These are phyloP conservation scores for Numenius phaeopus DNA, from an alignment of 2,797 vertebrate species.

Conservation along the genomic window DNA sequence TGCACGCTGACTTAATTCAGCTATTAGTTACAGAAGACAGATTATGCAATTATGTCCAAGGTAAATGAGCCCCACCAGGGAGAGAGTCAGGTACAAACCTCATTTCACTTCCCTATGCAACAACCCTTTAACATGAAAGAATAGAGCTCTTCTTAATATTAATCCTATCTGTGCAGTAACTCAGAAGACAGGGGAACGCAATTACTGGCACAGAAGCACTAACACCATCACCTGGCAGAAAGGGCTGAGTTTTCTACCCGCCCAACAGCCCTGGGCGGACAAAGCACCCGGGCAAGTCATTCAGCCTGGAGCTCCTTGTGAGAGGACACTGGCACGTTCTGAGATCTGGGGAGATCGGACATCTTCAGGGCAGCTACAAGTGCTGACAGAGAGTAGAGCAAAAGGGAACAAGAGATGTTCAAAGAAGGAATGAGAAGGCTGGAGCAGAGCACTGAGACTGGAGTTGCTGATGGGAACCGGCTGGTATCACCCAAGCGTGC, in stretches of 20 bases:
- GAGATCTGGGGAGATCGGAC: background rate
- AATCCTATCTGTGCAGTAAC: background rate
- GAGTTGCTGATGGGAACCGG: accelerated
- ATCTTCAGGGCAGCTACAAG: background rate
- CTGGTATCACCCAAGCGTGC: background rate
- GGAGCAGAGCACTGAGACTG: accelerated
- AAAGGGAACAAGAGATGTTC: background rate
- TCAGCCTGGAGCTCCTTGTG: accelerated
- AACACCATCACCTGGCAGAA: background rate
- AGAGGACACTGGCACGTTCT: background rate
- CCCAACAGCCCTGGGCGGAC: background rate
- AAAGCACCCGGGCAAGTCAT: background rate
- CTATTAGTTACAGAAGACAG: slow-evolving; percentile 13
- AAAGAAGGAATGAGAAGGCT: background rate
- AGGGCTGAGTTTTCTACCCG: background rate
- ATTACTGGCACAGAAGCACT: background rate
- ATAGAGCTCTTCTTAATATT: background rate
- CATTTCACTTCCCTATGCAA: background rate
- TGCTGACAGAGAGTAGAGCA: background rate
- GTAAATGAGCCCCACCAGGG: background rate
- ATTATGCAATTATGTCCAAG: background rate
- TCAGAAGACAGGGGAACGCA: background rate
- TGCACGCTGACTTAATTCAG: background rate
- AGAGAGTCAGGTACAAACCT: background rate
- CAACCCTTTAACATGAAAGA: background rate